Percentiles rank a stretch among this genome's conserved stretches.
phyloP scores from a whole-genome alignment of 2,113 vertebrate species.

The Caracal caracal region DNA sequence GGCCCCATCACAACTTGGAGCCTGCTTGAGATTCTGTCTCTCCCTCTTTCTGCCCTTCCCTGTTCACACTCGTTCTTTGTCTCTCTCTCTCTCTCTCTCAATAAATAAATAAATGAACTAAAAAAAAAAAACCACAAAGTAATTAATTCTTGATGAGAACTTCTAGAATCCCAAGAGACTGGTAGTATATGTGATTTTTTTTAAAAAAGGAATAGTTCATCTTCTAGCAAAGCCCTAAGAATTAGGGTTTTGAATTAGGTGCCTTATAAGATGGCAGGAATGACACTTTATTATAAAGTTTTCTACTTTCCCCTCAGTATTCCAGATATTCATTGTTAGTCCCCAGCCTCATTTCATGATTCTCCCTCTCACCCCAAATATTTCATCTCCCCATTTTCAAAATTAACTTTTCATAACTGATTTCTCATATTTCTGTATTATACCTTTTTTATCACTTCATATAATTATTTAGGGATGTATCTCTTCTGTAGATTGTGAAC shows the following conservation, averaged over 20 bases:
- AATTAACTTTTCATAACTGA: not conserved
- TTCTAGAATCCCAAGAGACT: not conserved
- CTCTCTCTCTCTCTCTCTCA: too few species aligned
- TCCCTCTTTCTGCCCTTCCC: too few species aligned
- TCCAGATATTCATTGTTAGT: not conserved
- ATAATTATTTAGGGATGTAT: not conserved
- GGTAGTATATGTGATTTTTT: not conserved
- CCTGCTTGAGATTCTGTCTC: too few species aligned
- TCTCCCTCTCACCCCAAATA: not conserved
- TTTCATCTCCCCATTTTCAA: not conserved
- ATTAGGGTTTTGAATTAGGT: not conserved
- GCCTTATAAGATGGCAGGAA: not conserved
- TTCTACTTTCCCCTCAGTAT: not conserved
- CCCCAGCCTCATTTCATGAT: not conserved
- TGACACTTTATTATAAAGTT: not conserved
- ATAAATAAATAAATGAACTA: too few species aligned
- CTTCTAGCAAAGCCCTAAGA: not conserved
- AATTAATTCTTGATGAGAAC: slow-evolving; percentile 11
- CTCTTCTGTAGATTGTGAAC: not conserved
- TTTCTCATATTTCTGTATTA: not conserved
- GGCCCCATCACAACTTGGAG: too few species aligned
- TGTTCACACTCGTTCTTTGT: too few species aligned
- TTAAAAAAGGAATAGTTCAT: not conserved
- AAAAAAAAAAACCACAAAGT: too few species aligned
- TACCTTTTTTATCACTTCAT: not conserved